Percentiles rank a stretch among this genome's conserved stretches.
phyloP scores from a whole-genome alignment of 2,888 invertebrate species.

The Tortrix viridana region DNA sequence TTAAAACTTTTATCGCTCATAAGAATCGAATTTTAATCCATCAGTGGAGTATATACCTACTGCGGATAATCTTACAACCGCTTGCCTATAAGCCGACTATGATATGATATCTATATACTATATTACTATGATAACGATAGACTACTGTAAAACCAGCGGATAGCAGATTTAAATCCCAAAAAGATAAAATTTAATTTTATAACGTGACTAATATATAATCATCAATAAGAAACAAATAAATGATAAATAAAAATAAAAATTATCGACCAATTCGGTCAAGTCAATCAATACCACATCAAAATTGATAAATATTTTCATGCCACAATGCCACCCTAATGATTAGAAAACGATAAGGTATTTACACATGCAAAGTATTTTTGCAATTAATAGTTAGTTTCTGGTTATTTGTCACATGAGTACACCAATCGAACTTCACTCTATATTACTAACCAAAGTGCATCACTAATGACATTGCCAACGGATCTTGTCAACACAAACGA shows the following conservation, averaged over 20 bases:
- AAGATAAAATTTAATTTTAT: background rate
- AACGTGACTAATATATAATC: too few species aligned
- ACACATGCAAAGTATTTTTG: too few species aligned
- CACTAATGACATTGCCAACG: conserved; percentile 1
- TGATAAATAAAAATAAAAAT: too few species aligned
- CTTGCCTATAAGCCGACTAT: conserved; percentile 22
- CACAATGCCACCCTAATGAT: too few species aligned
- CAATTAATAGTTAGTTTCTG: too few species aligned
- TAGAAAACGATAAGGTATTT: too few species aligned
- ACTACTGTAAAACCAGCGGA: conserved; percentile 13
- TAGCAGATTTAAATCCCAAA: conserved; percentile 2
- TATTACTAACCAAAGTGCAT: background rate
- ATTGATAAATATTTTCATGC: too few species aligned
- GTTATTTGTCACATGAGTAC: too few species aligned
- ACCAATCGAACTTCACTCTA: too few species aligned
- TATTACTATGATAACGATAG: conserved; percentile 21
- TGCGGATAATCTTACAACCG: conserved; percentile 5
- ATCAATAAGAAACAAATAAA: too few species aligned
- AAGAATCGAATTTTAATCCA: conserved; percentile 13
- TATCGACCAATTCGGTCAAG: too few species aligned
- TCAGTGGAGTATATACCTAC: background rate
- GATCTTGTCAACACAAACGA: background rate
- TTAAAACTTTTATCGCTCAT: background rate
- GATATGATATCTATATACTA: conserved; percentile 8
- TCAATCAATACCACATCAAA: too few species aligned